Conservation (phyloP, 1,140 invertebrate species). For the Drosophila leontia region DNA sequence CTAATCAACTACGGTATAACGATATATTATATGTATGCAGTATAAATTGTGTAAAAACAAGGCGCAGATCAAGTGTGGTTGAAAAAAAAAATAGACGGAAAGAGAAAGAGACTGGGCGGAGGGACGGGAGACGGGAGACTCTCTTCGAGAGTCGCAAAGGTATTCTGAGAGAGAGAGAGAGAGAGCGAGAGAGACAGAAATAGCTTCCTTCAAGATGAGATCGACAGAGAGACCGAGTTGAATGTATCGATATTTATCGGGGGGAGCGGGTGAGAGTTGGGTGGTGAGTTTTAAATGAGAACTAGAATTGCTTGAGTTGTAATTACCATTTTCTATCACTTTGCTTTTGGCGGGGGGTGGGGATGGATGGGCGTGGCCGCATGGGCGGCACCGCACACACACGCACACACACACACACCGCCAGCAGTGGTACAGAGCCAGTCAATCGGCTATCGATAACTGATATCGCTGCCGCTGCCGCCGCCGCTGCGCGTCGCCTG, state of each 20-base stretch:
- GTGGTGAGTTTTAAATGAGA: conserved; percentile 45
- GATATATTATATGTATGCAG: conserved; percentile 43
- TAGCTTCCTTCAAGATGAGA: conserved; percentile 13
- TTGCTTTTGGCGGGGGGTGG: conserved; percentile 69
- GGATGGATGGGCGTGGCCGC: conserved; percentile 73
- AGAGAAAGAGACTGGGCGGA: conserved; percentile 24
- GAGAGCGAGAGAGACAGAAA: conserved; percentile 26
- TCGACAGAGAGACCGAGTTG: conserved; percentile 43
- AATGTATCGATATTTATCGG: conserved; percentile 25
- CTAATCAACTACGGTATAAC: conserved; percentile 41
- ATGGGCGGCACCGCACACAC: conserved; percentile 52
- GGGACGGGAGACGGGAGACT: conserved; percentile 6
- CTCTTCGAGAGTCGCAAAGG: conserved; percentile 23
- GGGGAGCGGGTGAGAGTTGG: conserved; percentile 41
- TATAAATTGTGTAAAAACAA: conserved; percentile 48
- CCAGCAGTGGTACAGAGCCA: conserved; percentile 55
- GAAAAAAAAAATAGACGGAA: conserved; percentile 24
- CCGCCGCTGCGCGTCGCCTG: conserved; percentile 35
- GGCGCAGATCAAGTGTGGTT: conserved; percentile 36
- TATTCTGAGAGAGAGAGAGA: conserved; percentile 32
- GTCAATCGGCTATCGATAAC: conserved; percentile 45
- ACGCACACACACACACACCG: conserved; percentile 79
- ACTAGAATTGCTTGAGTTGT: conserved; percentile 76
- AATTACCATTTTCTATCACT: conserved; percentile 85
- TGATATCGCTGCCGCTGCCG: conserved; percentile 42